These are phyloP conservation scores for Heteromyza rotundicornis DNA, from an alignment of 2,888 invertebrate genomes.

Conservation along the genomic window DNA sequence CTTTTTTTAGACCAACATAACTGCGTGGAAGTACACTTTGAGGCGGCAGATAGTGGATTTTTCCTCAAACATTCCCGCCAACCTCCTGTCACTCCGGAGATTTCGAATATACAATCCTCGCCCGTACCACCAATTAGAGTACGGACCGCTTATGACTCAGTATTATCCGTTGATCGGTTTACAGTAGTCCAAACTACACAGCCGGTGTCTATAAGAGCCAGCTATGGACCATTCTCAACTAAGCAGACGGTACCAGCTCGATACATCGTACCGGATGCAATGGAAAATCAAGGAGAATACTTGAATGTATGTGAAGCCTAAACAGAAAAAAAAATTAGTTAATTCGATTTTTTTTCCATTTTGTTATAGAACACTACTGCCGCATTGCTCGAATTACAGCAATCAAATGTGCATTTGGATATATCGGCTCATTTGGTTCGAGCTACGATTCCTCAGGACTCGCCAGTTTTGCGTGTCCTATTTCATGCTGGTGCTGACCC, in stretches of 20 bases:
- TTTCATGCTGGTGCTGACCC: conserved; percentile 91
- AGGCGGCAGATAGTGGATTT: conserved; percentile 90
- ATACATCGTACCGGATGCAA: conserved; percentile 84
- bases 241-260: conserved; percentile 91
- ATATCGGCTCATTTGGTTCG: conserved; percentile 95
- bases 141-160: conserved; percentile 66
- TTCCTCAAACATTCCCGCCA: conserved; percentile 84
- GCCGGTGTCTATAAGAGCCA: conserved; percentile 88
- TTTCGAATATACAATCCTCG: conserved; percentile 53
- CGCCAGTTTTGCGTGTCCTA: conserved; percentile 88
- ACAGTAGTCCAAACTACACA: conserved; percentile 91
- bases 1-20: conserved; percentile 69
- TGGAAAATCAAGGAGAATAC: conserved; percentile 67
- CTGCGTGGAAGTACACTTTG: conserved; percentile 88
- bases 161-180: conserved; percentile 85
- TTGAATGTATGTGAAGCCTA: conserved; percentile 48
- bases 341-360: background rate
- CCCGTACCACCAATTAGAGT: conserved; percentile 39
- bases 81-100: conserved; percentile 65
- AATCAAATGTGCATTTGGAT: conserved; percentile 78
- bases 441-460: conserved; percentile 82
- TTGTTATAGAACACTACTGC: conserved; percentile 67
- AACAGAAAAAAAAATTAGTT: background rate
- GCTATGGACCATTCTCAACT: conserved; percentile 93
- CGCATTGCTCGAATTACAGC: conserved; percentile 69